Base-by-base conservation (phyloP, 2,888 invertebrate species). In the Molanna angustata region DNA sequence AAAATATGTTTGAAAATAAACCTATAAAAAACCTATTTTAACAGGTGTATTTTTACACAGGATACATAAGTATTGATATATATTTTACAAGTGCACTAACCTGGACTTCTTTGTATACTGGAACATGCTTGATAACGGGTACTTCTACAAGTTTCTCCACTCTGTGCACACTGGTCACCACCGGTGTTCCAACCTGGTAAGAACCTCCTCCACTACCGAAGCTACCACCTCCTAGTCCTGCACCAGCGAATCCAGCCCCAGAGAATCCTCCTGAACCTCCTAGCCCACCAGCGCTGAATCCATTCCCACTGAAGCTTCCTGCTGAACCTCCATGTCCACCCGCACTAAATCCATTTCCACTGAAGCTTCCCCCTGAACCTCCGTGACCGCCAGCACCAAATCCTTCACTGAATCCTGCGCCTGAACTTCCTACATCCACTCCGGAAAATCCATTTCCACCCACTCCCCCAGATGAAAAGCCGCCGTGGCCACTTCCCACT, bases 31-130 rank as follows among this genome's bases (percentile, higher is more conserved):
- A n/a, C n/a, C n/a, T n/a, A n/a, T n/a, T n/a, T n/a, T n/a, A n/a
- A n/a, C n/a, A n/a, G n/a, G n/a, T n/a, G n/a, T n/a, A n/a, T n/a
- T n/a, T n/a, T n/a, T n/a, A n/a, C n/a, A n/a, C n/a, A n/a, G n/a
- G n/a, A n/a, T n/a, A n/a, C n/a, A n/a, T n/a, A n/a, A n/a, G n/a
- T n/a, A n/a, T n/a, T n/a, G n/a, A n/a, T n/a, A n/a, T n/a, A n/a
- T n/a, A n/a, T n/a, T n/a, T n/a, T n/a, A n/a, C n/a, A n/a, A n/a
- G n/a, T n/a, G n/a, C 13, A 19, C 35, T 22, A 7, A 49, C 49
- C 14, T 49, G 33, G n/a, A 49, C 49, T 43, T 48, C 33, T 33
- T 42, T 49, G 22, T 49, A 49, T 3, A 49, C 49, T 2, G 49
- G 49, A 1, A 49, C 49, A 7, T 49, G 49, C 9, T 49, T 49